Conservation (phyloP, 2,888 invertebrate species). For the Chloroclystis v-ata region DNA sequence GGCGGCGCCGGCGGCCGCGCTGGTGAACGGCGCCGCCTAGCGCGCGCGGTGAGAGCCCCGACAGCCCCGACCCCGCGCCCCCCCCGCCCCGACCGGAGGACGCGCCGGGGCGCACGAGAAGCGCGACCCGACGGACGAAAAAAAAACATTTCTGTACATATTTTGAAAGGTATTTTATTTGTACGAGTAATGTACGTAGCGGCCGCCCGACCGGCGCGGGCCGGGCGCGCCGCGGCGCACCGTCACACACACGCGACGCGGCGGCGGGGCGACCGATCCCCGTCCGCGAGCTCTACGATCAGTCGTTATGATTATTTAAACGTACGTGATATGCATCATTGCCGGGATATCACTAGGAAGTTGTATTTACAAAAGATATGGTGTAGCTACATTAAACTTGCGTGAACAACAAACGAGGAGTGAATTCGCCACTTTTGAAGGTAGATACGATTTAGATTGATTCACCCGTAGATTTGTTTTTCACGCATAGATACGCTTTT, state of each 20-base stretch:
- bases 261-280: conserved; percentile 26
- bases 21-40: conserved; percentile 82
- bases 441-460: conserved; percentile 9
- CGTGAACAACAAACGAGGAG: conserved; percentile 35
- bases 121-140: conserved; percentile 36
- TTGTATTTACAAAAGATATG: conserved; percentile 56
- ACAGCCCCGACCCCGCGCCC: conserved; percentile 23
- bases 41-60: conserved; percentile 38
- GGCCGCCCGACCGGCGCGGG: conserved; percentile 25
- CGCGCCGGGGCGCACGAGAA: conserved; percentile 45
- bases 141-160: conserved; percentile 77
- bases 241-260: conserved; percentile 35
- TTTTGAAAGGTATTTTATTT: conserved; percentile 72
- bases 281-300: conserved; percentile 41
- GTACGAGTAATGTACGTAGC: too few species aligned
- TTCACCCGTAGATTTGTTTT: conserved; percentile 28
- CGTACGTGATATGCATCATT: conserved; percentile 72
- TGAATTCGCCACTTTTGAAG: conserved; percentile 22
- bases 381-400: conserved; percentile 35
- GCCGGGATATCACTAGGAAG: conserved; percentile 67
- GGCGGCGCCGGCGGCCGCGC: conserved; percentile 79
- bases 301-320: conserved; percentile 50
- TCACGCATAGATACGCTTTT: conserved; percentile 30
- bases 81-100: conserved; percentile 34
- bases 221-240: conserved; percentile 41